Evolutionary conservation across 2,113 vertebrate genomes (phyloP), one percentile per base, ranked within the genome.

Genomic region (Neolamprologus variostigma): DNA sequence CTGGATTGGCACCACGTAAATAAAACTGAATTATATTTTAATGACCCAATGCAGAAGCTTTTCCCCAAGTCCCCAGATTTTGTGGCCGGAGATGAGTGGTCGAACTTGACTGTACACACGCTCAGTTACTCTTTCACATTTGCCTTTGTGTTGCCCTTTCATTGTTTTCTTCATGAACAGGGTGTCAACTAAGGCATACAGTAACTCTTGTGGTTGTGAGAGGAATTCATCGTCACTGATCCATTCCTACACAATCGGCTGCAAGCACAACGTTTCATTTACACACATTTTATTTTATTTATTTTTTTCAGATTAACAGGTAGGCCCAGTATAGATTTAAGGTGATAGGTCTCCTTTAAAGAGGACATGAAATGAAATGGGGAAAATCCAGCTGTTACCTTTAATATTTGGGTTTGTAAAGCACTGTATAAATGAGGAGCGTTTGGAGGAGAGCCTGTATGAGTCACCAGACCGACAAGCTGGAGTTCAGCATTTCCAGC

Each of bases 71-170:
- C 66, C 35, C 12, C 11, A 26, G 14, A 73, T 17, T 45, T 26
- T 23, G 66, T 45, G 45, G 16, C 16, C 1, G 7, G 45, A 78
- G 45, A 6, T 19, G 23, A 8, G 16, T 51, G 11, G 45, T 12
- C 2, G 2, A 78, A 78, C 73, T n/a, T 78, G 73, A 78, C 14
- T n/a, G 17, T 51, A 33, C 73, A 78, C 45, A 31, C 1, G 3
- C 73, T 51, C 17, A n/a, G 26, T 31, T 33, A 9, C 21, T n/a
- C 53, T 14, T 50, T 23, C 54, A 35, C 50, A 54, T 54, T 81
- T 94, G 95, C 94, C 94, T 95, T 89, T 93, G 94, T 95, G 91
- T 95, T 95, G 94, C 92, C 93, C 91, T 93, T 23, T 95, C 94
- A 92, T 82, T 81, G 71, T 21, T 1, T 14, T 45, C 28, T 5